Conservation (phyloP, 2,797 vertebrate species). For the Thalassophryne amazonica region DNA sequence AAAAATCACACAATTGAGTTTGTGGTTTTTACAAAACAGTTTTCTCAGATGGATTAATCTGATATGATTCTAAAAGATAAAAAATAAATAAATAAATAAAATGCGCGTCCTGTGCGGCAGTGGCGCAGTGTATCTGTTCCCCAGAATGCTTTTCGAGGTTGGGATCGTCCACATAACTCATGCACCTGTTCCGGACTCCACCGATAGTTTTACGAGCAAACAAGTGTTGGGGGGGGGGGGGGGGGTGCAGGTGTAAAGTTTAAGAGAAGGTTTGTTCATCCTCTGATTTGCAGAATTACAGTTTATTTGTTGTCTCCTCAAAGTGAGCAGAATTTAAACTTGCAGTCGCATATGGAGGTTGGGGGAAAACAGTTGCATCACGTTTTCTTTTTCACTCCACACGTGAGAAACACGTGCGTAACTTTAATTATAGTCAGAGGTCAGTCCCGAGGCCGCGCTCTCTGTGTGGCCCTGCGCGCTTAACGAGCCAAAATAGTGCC, state of each 20-base stretch:
- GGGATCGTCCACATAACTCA: conserved; percentile 55
- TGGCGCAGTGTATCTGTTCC: too few species aligned
- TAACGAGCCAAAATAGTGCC: conserved; percentile 67
- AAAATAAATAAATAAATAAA: too few species aligned
- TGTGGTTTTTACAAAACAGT: too few species aligned
- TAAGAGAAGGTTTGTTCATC: too few species aligned
- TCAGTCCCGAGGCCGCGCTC: conserved; percentile 61
- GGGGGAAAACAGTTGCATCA: too few species aligned
- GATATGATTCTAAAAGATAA: too few species aligned
- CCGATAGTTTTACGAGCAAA: conserved; percentile 37
- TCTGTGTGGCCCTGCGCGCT: conserved; percentile 73
- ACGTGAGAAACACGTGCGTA: conserved; percentile 46
- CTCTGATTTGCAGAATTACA: too few species aligned
- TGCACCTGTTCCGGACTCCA: conserved; percentile 62
- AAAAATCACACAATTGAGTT: too few species aligned
- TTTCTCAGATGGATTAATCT: too few species aligned
- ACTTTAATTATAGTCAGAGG: conserved; percentile 70
- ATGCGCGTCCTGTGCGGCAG: not conserved
- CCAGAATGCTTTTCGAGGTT: conserved; percentile 55
- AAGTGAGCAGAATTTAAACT: too few species aligned
- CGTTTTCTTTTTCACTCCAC: conserved; percentile 16
- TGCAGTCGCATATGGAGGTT: too few species aligned
- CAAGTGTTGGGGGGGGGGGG: conserved; percentile 60
- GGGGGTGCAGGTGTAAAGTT: conserved; percentile 63
- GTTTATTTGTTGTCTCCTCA: too few species aligned